Base-by-base conservation (phyloP, 2,113 vertebrate species). In the Lutjanus erythropterus region DNA sequence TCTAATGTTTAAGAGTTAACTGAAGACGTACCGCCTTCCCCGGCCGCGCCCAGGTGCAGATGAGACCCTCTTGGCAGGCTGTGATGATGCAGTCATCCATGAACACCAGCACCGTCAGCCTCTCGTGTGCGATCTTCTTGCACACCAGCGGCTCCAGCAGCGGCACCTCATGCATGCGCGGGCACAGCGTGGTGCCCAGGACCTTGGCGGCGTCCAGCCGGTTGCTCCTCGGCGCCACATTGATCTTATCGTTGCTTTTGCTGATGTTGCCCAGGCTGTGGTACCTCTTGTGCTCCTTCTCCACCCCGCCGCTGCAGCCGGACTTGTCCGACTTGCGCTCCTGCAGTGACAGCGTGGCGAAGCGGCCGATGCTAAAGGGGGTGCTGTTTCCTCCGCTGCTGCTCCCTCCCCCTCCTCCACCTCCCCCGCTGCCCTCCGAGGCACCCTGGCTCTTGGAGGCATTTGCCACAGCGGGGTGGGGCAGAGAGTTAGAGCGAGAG, bases 71-170 rank as follows among this genome's bases (percentile, higher is more conserved):
- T 67, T 98, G 97, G 92, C 97, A 98, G 53, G 96, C 97, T 0
- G 97, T 98, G 89, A 98, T 96, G 84, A 98, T 97, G 67, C 97
- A 98, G 92, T 97, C 97, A 88, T 98, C 97, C 94, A 98, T 92
- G 92, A 98, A 98, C 0, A 98, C 95, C 25, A 98, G 92, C n/a
- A 98, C 97, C 0, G 97, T 97, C 68, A 98, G 94, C 46, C 97
- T 91, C 88, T 97, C 97, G 29, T 97, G 97, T 2, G 97, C 97
- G 0, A 98, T 97, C 89, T 98, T 98, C 94, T 98, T 97, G 86
- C 97, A 98, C 39, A 98, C 96, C 3, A 98, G 95, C 3, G 97
- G 97, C 90, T 98, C 97, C 15, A 98, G 95, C 89, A 98, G 93
- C 0, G 97, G 97, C 76, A 98, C 97, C 86, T 98, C 97, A 0